These are phyloP conservation scores for Dreissena rostriformis DNA, from an alignment of 1,140 invertebrate species.

Conservation along the genomic window DNA sequence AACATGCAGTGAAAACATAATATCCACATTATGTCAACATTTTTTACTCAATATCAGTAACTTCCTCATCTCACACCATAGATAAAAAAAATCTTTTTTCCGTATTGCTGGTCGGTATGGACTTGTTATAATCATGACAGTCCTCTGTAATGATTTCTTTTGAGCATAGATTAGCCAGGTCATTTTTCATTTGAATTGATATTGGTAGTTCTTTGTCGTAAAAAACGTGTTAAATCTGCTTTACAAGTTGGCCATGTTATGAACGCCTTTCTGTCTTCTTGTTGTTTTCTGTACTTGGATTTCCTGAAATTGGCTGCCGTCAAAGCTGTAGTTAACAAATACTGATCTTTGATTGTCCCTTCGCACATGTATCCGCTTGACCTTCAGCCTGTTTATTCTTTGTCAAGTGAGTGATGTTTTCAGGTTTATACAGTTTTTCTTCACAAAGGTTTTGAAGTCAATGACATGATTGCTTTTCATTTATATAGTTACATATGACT, in stretches of 20 bases:
- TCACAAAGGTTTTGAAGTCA: conserved; percentile 49
- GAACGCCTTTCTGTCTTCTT: conserved; percentile 12
- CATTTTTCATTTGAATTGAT: conserved; percentile 34
- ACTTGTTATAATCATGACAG: conserved; percentile 14
- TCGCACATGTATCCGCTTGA: conserved; percentile 46
- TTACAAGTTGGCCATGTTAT: conserved; percentile 3
- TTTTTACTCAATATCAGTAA: conserved; percentile 27
- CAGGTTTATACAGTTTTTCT: conserved; percentile 18
- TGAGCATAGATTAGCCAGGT: conserved; percentile 36
- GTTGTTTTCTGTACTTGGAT: conserved; percentile 32
- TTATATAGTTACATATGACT: conserved; percentile 44
- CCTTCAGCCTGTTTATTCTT: conserved; percentile 49
- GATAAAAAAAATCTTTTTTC: conserved; percentile 41
- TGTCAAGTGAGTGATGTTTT: conserved; percentile 21
- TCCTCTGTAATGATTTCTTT: conserved; percentile 46
- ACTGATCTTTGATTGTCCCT: conserved; percentile 34
- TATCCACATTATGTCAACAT: conserved; percentile 3
- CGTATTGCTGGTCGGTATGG: conserved; percentile 29
- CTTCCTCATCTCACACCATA: conserved; percentile 27
- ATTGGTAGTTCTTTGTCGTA: conserved; percentile 22
- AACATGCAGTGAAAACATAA: conserved; percentile 8
- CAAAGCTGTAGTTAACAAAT: conserved; percentile 48
- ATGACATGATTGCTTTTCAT: conserved; percentile 52
- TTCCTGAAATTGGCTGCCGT: not conserved
- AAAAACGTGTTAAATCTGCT: conserved; percentile 21